A percentile compares a stretch with the other conserved stretches of the same genome.
phyloP scores from a whole-genome alignment of 2,797 vertebrate genomes.

The Acanthopagrus latus region DNA sequence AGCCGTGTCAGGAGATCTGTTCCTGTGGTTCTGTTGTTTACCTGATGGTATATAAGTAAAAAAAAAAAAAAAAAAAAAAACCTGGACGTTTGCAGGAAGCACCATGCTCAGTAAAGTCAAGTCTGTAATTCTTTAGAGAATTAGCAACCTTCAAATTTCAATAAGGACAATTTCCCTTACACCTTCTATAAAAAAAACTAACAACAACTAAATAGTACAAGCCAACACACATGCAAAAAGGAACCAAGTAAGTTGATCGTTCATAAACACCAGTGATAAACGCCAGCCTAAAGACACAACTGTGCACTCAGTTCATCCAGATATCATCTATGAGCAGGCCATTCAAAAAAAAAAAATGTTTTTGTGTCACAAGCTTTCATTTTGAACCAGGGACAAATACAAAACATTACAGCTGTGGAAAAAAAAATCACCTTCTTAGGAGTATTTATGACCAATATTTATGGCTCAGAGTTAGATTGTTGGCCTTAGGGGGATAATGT shows the following conservation, averaged over 20 bases:
- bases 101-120: no score
- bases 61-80: no score
- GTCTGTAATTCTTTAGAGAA: no score
- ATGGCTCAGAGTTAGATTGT: conserved; percentile 41
- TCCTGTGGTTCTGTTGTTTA: no score
- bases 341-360: no score
- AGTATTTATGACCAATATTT: conserved; percentile 49
- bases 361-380: conserved; percentile 23
- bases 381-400: conserved; percentile 25
- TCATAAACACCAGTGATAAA: not conserved
- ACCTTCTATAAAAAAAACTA: no score
- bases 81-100: no score
- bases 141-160: no score
- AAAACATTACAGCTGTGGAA: conserved; percentile 23
- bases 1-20: no score
- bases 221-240: not conserved
- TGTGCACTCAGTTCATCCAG: not conserved
- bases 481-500: conserved; percentile 49
- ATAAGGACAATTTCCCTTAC: no score
- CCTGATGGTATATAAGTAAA: no score
- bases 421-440: conserved; percentile 28
- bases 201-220: not conserved
- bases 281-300: not conserved
- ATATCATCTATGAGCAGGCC: not conserved
- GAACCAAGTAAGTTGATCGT: not conserved